Percentiles rank a stretch among this genome's conserved stretches.
Evolutionary conservation across 2,888 invertebrate genomes (phyloP).

Genomic region (Acanthoscelides obtectus): DNA sequence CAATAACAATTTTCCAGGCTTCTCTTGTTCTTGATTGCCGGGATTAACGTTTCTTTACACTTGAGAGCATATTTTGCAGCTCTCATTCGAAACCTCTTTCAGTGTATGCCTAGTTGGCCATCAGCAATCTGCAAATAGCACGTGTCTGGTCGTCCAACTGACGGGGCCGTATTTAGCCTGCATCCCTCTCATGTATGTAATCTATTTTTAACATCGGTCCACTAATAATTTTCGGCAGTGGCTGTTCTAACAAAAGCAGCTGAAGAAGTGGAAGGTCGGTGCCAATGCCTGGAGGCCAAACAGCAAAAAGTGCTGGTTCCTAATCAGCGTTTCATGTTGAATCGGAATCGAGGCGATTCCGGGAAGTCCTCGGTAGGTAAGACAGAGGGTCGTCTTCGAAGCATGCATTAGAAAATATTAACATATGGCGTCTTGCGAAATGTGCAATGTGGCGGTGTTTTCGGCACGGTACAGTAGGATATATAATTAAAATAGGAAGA

Average conservation of each 20-base stretch:
- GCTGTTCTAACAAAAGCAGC: neutral
- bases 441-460: conserved; percentile 4
- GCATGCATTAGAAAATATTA: conserved; percentile 16
- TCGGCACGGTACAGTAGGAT: conserved; percentile 1
- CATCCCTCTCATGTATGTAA: neutral
- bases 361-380: neutral
- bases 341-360: conserved; percentile 20
- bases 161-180: neutral
- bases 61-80: too few species aligned
- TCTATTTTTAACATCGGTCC: neutral
- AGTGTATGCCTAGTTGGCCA: too few species aligned
- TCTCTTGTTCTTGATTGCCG: too few species aligned
- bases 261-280: conserved; percentile 5
- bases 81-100: too few species aligned
- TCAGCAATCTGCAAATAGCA: too few species aligned
- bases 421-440: conserved; percentile 21
- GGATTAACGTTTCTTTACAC: too few species aligned
- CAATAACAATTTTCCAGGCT: too few species aligned
- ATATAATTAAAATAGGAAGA: conserved; percentile 10
- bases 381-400: neutral
- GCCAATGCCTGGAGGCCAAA: conserved; percentile 3
- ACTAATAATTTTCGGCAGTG: neutral
- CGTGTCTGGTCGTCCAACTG: neutral
- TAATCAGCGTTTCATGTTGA: conserved; percentile 29
- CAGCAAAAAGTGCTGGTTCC: neutral